phyloP scores from a whole-genome alignment of 2,113 vertebrate genomes.

The Hiodon tergisus region DNA sequence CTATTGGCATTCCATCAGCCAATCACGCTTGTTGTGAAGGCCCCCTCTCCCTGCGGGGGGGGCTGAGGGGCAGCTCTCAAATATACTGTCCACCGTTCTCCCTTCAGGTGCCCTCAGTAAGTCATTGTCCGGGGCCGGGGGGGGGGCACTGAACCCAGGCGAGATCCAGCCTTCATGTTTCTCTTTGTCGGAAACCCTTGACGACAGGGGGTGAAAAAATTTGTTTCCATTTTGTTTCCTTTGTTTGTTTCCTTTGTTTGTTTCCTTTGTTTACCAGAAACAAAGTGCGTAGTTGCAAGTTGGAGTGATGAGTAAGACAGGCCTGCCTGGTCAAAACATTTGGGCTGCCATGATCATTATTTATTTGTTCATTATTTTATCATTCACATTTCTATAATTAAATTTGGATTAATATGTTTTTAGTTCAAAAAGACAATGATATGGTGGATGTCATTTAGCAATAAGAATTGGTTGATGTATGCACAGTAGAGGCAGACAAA shows the following conservation, averaged over 20 bases:
- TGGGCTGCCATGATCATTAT: too few species aligned
- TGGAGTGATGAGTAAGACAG: not conserved
- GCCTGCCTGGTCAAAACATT: not conserved
- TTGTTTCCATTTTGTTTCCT: not conserved
- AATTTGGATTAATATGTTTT: too few species aligned
- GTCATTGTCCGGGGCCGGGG: constrained; percentile 34
- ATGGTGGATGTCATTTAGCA: too few species aligned
- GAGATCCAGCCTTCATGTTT: constrained; percentile 45
- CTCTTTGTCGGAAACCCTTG: constrained; percentile 48
- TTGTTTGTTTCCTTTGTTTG: constrained; percentile 41
- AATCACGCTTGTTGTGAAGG: constrained; percentile 40
- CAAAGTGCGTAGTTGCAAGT: constrained; percentile 23
- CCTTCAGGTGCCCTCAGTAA: constrained; percentile 43
- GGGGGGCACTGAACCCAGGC: constrained; percentile 44
- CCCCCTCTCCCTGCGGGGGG: constrained; percentile 49
- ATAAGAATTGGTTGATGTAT: too few species aligned
- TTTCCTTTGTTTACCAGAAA: constrained; percentile 18
- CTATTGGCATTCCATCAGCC: constrained; percentile 64
- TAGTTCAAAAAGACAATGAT: too few species aligned
- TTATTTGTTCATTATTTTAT: too few species aligned
- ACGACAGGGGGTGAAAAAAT: constrained; percentile 36
- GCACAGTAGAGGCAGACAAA: too few species aligned
- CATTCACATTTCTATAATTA: too few species aligned
- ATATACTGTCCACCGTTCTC: constrained; percentile 45
- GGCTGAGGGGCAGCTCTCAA: constrained; percentile 55